These are phyloP conservation scores for Nomada ferruginata DNA, from an alignment of 2,888 invertebrate species.

Conservation along the genomic window DNA sequence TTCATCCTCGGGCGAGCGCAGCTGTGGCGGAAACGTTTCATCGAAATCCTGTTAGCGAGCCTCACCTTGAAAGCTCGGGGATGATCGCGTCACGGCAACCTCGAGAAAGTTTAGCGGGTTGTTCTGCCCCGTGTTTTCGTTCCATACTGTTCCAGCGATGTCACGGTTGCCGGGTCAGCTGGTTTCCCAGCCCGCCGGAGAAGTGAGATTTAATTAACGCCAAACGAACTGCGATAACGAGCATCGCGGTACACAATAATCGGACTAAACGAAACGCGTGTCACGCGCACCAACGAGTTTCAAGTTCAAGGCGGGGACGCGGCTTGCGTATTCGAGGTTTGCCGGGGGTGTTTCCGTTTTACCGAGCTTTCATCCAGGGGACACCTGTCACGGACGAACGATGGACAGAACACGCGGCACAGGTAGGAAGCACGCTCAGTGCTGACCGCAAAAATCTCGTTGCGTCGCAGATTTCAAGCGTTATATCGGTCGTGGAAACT, in stretches of 20 bases:
- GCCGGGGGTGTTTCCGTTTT: not conserved
- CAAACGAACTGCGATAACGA: slow-evolving; percentile 58
- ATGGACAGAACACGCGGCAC: not conserved
- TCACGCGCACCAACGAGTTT: slow-evolving; percentile 15
- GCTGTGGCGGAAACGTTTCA: slow-evolving; percentile 30
- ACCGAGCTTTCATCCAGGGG: not conserved
- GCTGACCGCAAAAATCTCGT: slow-evolving; percentile 36
- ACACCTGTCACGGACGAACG: slow-evolving; percentile 54
- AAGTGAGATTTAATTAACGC: slow-evolving; percentile 61
- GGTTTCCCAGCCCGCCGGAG: not conserved
- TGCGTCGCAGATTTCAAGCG: slow-evolving; percentile 31
- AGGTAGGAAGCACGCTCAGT: slow-evolving; percentile 1
- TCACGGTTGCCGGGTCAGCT: slow-evolving; percentile 2
- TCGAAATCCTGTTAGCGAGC: slow-evolving; percentile 41
- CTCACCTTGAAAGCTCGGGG: slow-evolving; percentile 30
- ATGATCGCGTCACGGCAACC: slow-evolving; percentile 18
- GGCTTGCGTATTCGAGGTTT: not conserved
- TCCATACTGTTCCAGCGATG: slow-evolving; percentile 31
- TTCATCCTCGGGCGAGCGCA: slow-evolving; percentile 17
- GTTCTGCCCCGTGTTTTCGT: slow-evolving; percentile 20
- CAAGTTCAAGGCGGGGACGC: slow-evolving; percentile 63
- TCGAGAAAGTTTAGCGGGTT: slow-evolving; percentile 38
- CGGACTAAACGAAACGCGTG: slow-evolving; percentile 26
- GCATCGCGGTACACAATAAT: slow-evolving; percentile 45
- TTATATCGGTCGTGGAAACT: slow-evolving; percentile 51